Evolutionary conservation across 2,797 vertebrate species (phyloP).

Genomic region (Salmo trutta): DNA sequence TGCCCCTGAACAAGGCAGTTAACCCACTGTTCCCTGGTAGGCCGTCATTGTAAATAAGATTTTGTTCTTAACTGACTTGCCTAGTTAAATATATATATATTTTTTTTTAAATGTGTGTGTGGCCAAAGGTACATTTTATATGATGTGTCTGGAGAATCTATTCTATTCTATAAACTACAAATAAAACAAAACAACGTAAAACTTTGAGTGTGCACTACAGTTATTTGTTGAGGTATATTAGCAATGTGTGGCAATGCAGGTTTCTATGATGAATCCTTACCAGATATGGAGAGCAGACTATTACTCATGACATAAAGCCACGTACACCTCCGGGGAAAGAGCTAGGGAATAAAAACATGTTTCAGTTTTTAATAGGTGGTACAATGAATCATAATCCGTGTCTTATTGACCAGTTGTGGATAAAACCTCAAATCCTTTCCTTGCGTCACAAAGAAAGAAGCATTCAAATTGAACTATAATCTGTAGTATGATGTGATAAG

Average conservation of each 20-base stretch:
- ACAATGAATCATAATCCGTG: background rate
- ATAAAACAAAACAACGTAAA: background rate
- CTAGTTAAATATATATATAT: too few species aligned
- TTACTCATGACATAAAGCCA: conserved; percentile 92
- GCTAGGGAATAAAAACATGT: conserved; percentile 58
- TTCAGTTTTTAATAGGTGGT: background rate
- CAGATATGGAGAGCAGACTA: conserved; percentile 87
- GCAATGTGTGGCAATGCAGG: background rate
- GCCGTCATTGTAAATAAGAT: too few species aligned
- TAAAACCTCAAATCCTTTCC: background rate
- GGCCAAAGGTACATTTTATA: too few species aligned
- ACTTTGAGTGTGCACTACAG: too few species aligned
- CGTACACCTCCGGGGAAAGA: conserved; percentile 85
- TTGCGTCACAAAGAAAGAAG: background rate
- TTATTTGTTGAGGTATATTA: background rate
- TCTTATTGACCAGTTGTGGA: background rate
- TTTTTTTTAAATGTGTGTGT: too few species aligned
- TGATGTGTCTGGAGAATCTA: background rate
- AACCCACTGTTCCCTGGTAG: too few species aligned
- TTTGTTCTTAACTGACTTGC: too few species aligned
- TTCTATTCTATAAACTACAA: background rate
- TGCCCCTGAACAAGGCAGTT: too few species aligned
- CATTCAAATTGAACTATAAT: background rate
- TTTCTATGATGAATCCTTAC: conserved; percentile 62
- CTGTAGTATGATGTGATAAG: background rate